Evolutionary conservation across 2,113 vertebrate genomes (phyloP), one percentile per base, ranked within the genome.

Genomic region (Rhinopomastus cyanomelas): DNA sequence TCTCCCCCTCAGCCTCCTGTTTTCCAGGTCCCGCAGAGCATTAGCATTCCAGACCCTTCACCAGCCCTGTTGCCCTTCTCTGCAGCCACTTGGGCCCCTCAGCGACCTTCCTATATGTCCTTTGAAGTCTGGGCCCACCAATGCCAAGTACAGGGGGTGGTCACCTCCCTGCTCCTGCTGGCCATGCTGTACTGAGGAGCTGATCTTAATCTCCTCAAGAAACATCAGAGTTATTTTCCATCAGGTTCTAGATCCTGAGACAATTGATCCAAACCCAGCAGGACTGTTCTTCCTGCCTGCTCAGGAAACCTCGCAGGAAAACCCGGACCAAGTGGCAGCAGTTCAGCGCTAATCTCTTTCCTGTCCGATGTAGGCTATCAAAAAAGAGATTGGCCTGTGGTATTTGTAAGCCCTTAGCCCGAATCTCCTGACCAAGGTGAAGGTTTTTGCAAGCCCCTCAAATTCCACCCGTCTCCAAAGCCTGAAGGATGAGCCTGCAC

Each of bases 391-490:
- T n/a, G 0, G 4, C 48, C n/a, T 30, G 65, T 62, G 21, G 16
- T 27, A 67, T 32, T 80, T 59, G 21, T 39, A 69, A 64, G 65
- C 56, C 36, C 30, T 14, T 0, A 20, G 52, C 72, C 61, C 7
- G 66, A 68, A 57, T 44, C 62, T 85, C 66, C 76, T 95, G 92
- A 84, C 90, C 86, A 53, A 65, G 71, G 84, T 11, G 44, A 79
- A 80, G 67, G 46, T 92, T 42, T 93, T 81, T 95, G 92, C 90
- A 94, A 90, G 78, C 66, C 78, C 44, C 39, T 91, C 81, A 76
- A 88, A 93, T 95, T 94, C 95, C 88, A 5, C 81, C 82, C 87
- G 88, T 93, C 93, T 88, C 36, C 59, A 55, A 84, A 39, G 78
- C 39, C 59, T 69, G 84, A 95, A 85, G 78, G 90, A 88, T 85